These are phyloP conservation scores for Synanthedon tipuliformis DNA, from an alignment of 2,888 invertebrate genomes.

Conservation along the genomic window DNA sequence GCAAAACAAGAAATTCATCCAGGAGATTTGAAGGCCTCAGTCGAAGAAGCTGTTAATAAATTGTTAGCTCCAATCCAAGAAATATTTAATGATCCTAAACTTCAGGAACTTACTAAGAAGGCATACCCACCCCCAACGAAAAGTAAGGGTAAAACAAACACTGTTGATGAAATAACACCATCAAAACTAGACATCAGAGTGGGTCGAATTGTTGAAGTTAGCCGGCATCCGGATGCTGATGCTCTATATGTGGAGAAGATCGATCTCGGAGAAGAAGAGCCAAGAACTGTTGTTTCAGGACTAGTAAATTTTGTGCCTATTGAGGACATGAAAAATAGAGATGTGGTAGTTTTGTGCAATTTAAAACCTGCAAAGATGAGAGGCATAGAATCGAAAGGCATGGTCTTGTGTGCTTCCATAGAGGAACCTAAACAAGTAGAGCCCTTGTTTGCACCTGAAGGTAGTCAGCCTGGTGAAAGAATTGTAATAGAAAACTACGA, in stretches of 20 bases:
- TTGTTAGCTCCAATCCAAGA: constrained; percentile 90
- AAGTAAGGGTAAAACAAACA: constrained; percentile 50
- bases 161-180: constrained; percentile 74
- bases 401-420: constrained; percentile 91
- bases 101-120: constrained; percentile 80
- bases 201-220: constrained; percentile 86
- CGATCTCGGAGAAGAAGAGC: constrained; percentile 83
- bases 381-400: constrained; percentile 90
- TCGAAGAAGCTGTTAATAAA: constrained; percentile 86
- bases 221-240: constrained; percentile 92
- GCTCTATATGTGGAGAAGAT: constrained; percentile 92
- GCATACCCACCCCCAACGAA: constrained; percentile 88
- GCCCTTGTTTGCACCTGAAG: constrained; percentile 82
- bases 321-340: constrained; percentile 88
- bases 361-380: constrained; percentile 97
- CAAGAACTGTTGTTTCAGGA: constrained; percentile 85
- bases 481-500: constrained; percentile 87
- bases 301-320: constrained; percentile 91
- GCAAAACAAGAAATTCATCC: constrained; percentile 88
- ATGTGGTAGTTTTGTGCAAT: constrained; percentile 95
- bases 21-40: constrained; percentile 90
- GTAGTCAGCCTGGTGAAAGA: constrained; percentile 83
- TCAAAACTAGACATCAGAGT: constrained; percentile 87
- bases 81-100: constrained; percentile 81
- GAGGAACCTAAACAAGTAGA: constrained; percentile 87